phyloP scores from a whole-genome alignment of 2,797 vertebrate species.

The Lutjanus argentimaculatus region DNA sequence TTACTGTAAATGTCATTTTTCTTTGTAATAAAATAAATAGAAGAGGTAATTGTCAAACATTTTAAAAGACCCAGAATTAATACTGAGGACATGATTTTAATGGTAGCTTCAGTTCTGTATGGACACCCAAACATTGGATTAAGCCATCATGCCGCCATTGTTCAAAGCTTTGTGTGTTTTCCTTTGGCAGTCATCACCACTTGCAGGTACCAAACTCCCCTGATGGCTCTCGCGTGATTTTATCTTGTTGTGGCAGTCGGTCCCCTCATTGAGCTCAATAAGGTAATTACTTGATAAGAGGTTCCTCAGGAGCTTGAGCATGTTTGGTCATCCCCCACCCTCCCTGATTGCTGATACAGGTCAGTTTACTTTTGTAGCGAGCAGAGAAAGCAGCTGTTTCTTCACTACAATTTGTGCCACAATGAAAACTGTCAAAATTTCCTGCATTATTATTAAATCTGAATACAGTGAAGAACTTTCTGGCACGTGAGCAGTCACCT shows the following conservation, averaged over 20 bases:
- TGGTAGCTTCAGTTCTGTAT: background rate
- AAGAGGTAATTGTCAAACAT: no score
- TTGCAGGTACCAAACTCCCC: constrained; percentile 22
- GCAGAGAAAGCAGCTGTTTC: background rate
- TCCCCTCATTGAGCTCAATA: constrained; percentile 51
- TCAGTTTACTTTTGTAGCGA: background rate
- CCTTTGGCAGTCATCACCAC: constrained; percentile 13
- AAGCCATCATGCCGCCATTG: background rate
- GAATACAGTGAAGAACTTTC: background rate
- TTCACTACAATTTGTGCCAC: background rate
- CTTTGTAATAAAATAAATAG: no score
- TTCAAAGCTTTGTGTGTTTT: background rate
- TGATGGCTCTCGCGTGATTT: constrained; percentile 34
- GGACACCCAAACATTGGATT: background rate
- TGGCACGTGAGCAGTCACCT: background rate
- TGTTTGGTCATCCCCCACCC: constrained; percentile 36
- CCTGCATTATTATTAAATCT: background rate
- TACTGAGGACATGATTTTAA: no score
- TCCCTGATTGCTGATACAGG: background rate
- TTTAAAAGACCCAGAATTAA: no score
- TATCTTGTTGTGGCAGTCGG: constrained; percentile 62
- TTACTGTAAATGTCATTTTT: no score
- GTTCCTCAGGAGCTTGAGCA: constrained; percentile 56
- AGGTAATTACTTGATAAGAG: constrained; percentile 74
- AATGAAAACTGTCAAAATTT: background rate